Evolutionary conservation across 2,113 vertebrate genomes (phyloP), one percentile per base, ranked within the genome.

Genomic region (Paramormyrops kingsleyae): DNA sequence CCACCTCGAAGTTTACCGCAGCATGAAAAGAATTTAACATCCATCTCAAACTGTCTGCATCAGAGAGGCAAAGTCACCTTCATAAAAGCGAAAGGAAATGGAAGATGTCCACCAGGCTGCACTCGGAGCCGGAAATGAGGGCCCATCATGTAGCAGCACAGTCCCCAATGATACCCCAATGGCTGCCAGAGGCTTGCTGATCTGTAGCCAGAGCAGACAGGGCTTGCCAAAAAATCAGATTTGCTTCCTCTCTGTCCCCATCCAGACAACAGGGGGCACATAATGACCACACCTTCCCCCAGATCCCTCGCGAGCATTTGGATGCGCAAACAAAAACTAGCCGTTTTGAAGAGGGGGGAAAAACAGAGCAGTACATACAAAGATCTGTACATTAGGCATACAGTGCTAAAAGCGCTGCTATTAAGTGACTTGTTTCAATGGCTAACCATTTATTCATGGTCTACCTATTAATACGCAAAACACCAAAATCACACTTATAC

Each of bases 61-160:
- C 35, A 66, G 62, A 88, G 87, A 21, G n/a, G 42, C 42, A 74
- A 89, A 77, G 62, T 89, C 46, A 89, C 62, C 35, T 88, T 88
- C 42, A 62, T 21, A 44, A 47, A 66, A 27, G 59, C 9, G 13
- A 88, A 70, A 88, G 59, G 59, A 80, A 50, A 80, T 1, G 27
- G 62, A 77, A 12, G 88, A 47, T 49, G n/a, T 89, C 8, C 15
- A 8, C 62, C 56, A 52, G 12, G 27, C 46, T 89, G 88, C 24
- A 46, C 66, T 77, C 27, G 19, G 66, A 74, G 88, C 44, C 27
- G n/a, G 88, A 88, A 66, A 50, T 15, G 56, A 74, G 15, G 24
- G 2, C 24, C 47, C 21, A 27, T 49, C 44, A 46, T 77, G 24
- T 6, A 88, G 27, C n/a, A 66, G 88, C 39, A 19, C 35, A 27